These are phyloP conservation scores for Pyrocephalus nanus DNA, from an alignment of 2,797 vertebrate species.

Conservation along the genomic window DNA sequence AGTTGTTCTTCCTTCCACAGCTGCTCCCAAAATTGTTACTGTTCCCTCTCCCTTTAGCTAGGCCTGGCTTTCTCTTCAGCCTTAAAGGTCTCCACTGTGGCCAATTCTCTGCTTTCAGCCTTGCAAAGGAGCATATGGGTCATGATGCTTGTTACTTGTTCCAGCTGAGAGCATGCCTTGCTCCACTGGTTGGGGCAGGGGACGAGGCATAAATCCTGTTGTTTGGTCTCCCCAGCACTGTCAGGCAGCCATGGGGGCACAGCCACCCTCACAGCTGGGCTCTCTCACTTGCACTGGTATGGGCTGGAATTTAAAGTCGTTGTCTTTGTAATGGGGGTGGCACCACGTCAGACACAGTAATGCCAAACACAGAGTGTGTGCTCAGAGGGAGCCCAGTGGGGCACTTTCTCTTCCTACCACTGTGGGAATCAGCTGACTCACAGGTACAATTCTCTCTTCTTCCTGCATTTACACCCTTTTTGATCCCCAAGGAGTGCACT, in stretches of 20 bases:
- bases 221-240: background rate
- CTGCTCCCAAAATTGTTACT: background rate
- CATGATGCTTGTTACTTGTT: background rate
- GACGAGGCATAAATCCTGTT: background rate
- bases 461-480: background rate
- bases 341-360: background rate
- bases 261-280: background rate
- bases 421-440: background rate
- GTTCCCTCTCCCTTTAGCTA: background rate
- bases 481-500: background rate
- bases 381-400: background rate
- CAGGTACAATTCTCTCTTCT: background rate
- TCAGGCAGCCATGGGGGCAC: background rate
- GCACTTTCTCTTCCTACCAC: background rate
- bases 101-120: background rate
- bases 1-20: background rate
- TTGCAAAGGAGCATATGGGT: rapidly evolving
- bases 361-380: background rate
- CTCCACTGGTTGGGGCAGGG: background rate
- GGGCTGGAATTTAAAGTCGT: background rate
- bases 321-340: background rate
- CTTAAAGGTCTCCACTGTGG: background rate
- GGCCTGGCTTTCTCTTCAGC: background rate
- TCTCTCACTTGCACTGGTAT: background rate
- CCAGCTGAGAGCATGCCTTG: background rate